phyloP scores from a whole-genome alignment of 2,797 vertebrate species.

The Muscicapa comitata region DNA sequence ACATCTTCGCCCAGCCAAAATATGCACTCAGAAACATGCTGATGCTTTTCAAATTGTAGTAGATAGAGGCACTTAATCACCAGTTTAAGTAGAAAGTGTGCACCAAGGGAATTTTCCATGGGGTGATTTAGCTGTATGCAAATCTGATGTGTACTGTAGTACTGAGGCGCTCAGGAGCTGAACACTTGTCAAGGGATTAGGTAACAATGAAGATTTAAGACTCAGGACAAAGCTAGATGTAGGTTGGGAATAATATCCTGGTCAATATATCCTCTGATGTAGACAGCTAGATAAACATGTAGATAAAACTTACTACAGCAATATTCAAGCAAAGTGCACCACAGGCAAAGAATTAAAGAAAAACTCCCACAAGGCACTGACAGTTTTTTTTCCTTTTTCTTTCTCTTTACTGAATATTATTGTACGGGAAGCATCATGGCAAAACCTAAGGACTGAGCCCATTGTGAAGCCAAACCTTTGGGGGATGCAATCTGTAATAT shows the following conservation, averaged over 20 bases:
- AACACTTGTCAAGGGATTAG: slow-evolving; percentile 29
- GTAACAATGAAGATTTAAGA: slow-evolving; percentile 57
- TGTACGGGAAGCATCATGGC: neutral
- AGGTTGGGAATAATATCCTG: slow-evolving; percentile 9
- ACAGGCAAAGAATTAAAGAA: slow-evolving; percentile 10
- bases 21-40: slow-evolving; percentile 27
- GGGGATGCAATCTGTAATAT: neutral
- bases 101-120: slow-evolving; percentile 44
- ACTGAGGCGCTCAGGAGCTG: neutral
- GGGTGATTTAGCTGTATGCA: slow-evolving; percentile 56
- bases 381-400: neutral
- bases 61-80: slow-evolving; percentile 50
- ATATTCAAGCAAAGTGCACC: neutral
- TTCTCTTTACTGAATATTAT: neutral
- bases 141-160: slow-evolving; percentile 27
- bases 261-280: slow-evolving; percentile 33
- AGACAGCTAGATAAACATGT: slow-evolving; percentile 47
- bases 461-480: neutral
- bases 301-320: slow-evolving; percentile 23
- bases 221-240: neutral
- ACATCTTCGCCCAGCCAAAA: slow-evolving; percentile 17
- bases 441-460: neutral
- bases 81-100: slow-evolving; percentile 38
- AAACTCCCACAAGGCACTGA: neutral
- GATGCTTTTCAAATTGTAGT: slow-evolving; percentile 43